phyloP scores from a whole-genome alignment of 2,113 vertebrate species.

The Hippocampus zosterae region DNA sequence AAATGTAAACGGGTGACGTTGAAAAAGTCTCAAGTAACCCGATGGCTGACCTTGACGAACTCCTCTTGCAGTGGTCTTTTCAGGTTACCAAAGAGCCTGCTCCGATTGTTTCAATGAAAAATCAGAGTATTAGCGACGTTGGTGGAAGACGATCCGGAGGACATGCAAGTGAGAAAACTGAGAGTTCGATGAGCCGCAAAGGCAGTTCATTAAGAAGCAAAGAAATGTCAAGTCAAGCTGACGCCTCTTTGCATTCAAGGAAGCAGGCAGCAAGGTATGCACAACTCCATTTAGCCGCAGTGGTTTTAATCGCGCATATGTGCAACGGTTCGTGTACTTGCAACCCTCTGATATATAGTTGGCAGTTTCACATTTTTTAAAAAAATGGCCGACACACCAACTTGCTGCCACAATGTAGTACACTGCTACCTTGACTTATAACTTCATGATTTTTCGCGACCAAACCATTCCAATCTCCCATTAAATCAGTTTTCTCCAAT shows the following conservation, averaged over 20 bases:
- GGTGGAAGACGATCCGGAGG: constrained; percentile 30
- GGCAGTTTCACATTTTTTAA: not conserved
- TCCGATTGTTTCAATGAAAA: constrained; percentile 25
- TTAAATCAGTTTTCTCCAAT: too few relatives aligned
- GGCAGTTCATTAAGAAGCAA: constrained; percentile 36
- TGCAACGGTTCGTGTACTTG: too few relatives aligned
- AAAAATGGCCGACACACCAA: not conserved
- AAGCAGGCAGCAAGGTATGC: constrained; percentile 56
- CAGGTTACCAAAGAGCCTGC: constrained; percentile 68
- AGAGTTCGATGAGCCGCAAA: constrained; percentile 34
- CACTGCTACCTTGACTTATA: too few relatives aligned
- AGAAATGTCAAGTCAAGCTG: constrained; percentile 33
- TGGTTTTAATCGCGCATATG: not conserved
- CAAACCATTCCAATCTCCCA: too few relatives aligned
- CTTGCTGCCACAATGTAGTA: not conserved
- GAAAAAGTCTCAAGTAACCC: constrained; percentile 36
- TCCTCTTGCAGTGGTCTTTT: constrained; percentile 32
- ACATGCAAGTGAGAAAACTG: constrained; percentile 44
- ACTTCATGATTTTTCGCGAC: too few relatives aligned
- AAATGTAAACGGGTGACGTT: constrained; percentile 41
- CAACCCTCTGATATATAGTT: not conserved
- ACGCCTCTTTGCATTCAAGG: constrained; percentile 37
- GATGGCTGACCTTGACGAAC: constrained; percentile 32
- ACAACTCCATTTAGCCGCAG: not conserved
- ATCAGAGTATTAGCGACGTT: constrained; percentile 26